These are phyloP conservation scores for Pangasius djambal DNA, from an alignment of 2,797 vertebrate species.

Conservation along the genomic window DNA sequence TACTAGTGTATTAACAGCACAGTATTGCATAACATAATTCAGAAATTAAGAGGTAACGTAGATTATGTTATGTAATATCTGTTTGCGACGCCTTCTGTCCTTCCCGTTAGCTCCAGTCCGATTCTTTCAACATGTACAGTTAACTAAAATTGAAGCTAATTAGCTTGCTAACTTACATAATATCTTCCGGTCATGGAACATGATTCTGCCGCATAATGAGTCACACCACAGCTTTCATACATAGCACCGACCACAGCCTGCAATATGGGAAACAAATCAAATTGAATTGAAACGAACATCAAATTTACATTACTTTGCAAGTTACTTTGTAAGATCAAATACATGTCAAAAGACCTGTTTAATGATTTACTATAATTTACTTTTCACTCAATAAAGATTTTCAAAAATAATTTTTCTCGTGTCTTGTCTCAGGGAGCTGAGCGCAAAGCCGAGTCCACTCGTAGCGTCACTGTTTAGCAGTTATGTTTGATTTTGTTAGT, in stretches of 20 bases:
- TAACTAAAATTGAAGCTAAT: neutral
- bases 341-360: neutral
- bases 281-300: neutral
- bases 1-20: neutral
- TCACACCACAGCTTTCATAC: neutral
- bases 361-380: neutral
- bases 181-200: neutral
- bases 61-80: neutral
- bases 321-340: neutral
- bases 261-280: neutral
- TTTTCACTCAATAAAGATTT: no score
- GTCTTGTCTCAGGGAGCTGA: neutral
- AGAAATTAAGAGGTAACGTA: neutral
- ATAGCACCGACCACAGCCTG: neutral
- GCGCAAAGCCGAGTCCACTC: no score
- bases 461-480: no score
- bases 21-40: neutral
- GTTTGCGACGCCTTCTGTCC: neutral
- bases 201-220: neutral
- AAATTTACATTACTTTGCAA: neutral
- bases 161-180: neutral
- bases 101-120: neutral
- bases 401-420: no score
- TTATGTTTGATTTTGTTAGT: no score
- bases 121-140: neutral